Evolutionary conservation across 2,888 invertebrate genomes (phyloP).

Genomic region (Keiferia lycopersicella): DNA sequence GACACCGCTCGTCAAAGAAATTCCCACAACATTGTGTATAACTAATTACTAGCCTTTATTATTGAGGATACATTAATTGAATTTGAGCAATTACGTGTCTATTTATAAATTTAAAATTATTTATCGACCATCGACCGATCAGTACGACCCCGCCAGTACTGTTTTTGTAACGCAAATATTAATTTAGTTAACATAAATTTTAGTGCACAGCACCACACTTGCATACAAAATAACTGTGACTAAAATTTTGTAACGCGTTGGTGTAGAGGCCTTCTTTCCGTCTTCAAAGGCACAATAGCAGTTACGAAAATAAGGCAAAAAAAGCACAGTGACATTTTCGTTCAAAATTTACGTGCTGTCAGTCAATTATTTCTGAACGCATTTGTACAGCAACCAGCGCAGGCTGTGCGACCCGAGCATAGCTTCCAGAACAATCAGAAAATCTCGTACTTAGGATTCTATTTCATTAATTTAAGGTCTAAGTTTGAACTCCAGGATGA

Average conservation of each 20-base stretch:
- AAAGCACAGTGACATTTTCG: slow-evolving; percentile 7
- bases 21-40: not conserved
- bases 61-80: not conserved
- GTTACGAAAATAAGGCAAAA: not conserved
- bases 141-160: not conserved
- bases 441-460: not conserved
- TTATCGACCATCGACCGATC: slow-evolving; percentile 9
- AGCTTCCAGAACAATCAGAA: not conserved
- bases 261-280: not conserved
- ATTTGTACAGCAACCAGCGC: not conserved
- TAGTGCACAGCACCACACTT: not conserved
- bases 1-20: slow-evolving; percentile 6
- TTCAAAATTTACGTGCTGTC: not conserved
- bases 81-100: slow-evolving; percentile 11
- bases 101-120: slow-evolving; percentile 13
- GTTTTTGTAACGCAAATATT: not conserved
- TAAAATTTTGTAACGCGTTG: not conserved
- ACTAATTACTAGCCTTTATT: not conserved
- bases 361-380: slow-evolving; percentile 3
- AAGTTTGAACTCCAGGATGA: not conserved
- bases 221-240: not conserved
- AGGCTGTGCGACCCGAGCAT: no score
- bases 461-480: not conserved
- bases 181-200: not conserved
- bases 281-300: not conserved